Evolutionary conservation across 2,888 invertebrate species (phyloP).

Genomic region (Lasiommata megera): DNA sequence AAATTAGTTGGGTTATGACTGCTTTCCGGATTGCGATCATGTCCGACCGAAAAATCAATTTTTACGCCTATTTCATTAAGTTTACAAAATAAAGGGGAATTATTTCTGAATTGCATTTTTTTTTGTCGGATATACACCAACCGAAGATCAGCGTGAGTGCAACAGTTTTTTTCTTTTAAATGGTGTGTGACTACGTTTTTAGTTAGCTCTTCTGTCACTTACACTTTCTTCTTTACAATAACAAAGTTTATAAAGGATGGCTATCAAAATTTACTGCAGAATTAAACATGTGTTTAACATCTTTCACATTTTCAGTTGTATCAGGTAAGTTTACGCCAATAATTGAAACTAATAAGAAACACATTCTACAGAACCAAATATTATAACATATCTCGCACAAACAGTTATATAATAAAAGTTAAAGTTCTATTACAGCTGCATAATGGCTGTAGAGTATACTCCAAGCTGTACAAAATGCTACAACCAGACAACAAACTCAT

Average conservation of each 20-base stretch:
- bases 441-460: neutral
- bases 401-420: neutral
- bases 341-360: neutral
- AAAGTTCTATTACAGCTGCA: neutral
- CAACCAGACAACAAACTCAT: too few relatives aligned
- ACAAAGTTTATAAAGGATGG: neutral
- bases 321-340: conserved; percentile 1
- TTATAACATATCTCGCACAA: neutral
- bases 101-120: too few relatives aligned
- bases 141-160: neutral
- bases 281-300: neutral
- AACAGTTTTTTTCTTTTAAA: neutral
- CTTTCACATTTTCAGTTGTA: conserved; percentile 1
- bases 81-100: too few relatives aligned
- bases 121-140: neutral
- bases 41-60: too few relatives aligned
- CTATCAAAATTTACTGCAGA: neutral
- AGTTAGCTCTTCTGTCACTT: conserved; percentile 39
- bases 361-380: neutral
- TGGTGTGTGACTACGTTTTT: conserved; percentile 15
- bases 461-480: too few relatives aligned
- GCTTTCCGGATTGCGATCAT: too few relatives aligned
- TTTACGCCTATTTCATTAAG: too few relatives aligned
- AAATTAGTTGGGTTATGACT: too few relatives aligned
- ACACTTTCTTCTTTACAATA: neutral